phyloP scores from a whole-genome alignment of 2,888 invertebrate genomes.

The Campoplex capitator region DNA sequence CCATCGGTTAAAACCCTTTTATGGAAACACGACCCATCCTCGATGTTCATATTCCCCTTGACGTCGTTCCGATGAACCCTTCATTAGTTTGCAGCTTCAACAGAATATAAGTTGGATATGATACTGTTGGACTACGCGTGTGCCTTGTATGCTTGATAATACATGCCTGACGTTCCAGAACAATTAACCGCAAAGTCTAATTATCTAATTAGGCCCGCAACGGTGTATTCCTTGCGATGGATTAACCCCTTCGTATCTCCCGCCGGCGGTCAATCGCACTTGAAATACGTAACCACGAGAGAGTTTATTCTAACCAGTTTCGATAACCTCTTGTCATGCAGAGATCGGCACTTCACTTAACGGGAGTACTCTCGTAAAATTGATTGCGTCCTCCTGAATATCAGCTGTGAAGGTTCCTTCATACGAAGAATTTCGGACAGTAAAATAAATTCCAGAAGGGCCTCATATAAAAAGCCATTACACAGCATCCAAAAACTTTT shows the following conservation, averaged over 20 bases:
- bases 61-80: slow-evolving; percentile 52
- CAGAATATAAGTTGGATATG: not conserved
- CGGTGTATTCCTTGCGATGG: slow-evolving; percentile 75
- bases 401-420: not conserved
- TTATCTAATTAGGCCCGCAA: slow-evolving; percentile 81
- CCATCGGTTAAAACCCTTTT: slow-evolving; percentile 45
- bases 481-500: slow-evolving; percentile 4
- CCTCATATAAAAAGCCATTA: not conserved
- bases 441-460: not conserved
- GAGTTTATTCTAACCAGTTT: slow-evolving; percentile 6
- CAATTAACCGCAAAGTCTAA: slow-evolving; percentile 83
- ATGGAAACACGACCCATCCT: slow-evolving; percentile 53
- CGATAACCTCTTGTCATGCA: slow-evolving; percentile 7
- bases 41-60: slow-evolving; percentile 67
- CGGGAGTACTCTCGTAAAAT: slow-evolving; percentile 24
- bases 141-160: not conserved
- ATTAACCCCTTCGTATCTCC: slow-evolving; percentile 70
- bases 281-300: slow-evolving; percentile 6
- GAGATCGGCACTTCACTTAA: slow-evolving; percentile 55
- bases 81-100: slow-evolving; percentile 43
- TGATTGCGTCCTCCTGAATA: slow-evolving; percentile 11
- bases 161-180: slow-evolving; percentile 79
- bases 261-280: slow-evolving; percentile 38
- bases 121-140: not conserved
- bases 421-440: not conserved